Evolutionary conservation across 2,113 vertebrate genomes (phyloP), one percentile per base, ranked within the genome.

Genomic region (Oceanites oceanicus): DNA sequence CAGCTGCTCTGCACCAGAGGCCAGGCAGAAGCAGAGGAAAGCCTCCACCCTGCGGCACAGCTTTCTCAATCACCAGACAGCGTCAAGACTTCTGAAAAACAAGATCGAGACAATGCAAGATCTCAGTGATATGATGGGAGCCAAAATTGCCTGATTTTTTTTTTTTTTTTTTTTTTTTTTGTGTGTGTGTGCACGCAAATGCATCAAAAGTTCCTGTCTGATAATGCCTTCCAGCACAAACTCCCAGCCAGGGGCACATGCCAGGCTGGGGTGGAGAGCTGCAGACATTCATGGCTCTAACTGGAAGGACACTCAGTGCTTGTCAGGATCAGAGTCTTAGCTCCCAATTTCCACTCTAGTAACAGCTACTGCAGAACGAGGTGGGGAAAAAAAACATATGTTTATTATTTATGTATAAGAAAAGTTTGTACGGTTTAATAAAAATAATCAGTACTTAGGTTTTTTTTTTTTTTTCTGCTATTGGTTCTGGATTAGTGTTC

Each of bases 31-130:
- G 86, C 50, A 70, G 55, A 95, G 93, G 92, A 95, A 94, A 96
- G 40, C 62, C 97, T 93, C 96, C 92, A n/a, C 95, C 95, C 95
- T 94, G 52, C 8, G 0, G 91, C 86, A 89, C 56, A 44, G 92
- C 94, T 93, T 92, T 90, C 92, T 92, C 96, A 91, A 86, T 92
- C 65, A 67, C 96, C 91, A 78, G 59, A 58, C 83, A 72, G 92
- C 73, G 11, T 49, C 91, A 86, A 75, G 90, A 59, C 56, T 90
- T 94, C 86, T 78, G 66, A 95, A 95, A 96, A 90, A 92, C 88
- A 97, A 94, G 72, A 88, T 4, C 1, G 18, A 92, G 86, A 94
- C 90, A 95, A 96, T 92, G 96, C 84, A 94, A 96, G 95, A 97
- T 96, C 86, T 92, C 76, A 68, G 83, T 89, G 92, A 96, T 95